phyloP scores from a whole-genome alignment of 2,888 invertebrate genomes.

The Herminia tarsipennalis region DNA sequence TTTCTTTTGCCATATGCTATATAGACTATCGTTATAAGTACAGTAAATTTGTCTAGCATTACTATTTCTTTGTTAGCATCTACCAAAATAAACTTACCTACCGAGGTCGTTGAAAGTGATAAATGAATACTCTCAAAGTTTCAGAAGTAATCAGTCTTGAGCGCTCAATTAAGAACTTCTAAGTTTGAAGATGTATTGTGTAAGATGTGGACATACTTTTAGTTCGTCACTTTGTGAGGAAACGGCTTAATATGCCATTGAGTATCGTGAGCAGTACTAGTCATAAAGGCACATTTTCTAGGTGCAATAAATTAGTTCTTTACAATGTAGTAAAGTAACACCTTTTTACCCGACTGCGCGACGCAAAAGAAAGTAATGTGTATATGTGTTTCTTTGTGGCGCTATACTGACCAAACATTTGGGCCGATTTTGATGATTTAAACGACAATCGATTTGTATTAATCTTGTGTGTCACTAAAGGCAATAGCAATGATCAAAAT shows the following conservation, averaged over 20 bases:
- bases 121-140: slow-evolving; percentile 10
- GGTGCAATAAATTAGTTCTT: too few relatives aligned
- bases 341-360: too few relatives aligned
- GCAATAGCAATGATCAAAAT: too few relatives aligned
- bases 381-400: too few relatives aligned
- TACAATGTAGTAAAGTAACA: too few relatives aligned
- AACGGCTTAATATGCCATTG: not conserved
- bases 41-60: slow-evolving; percentile 1
- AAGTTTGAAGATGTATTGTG: slow-evolving; percentile 7
- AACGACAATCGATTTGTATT: too few relatives aligned
- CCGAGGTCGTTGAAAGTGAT: slow-evolving; percentile 8
- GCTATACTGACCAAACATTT: too few relatives aligned
- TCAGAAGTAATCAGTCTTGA: slow-evolving; percentile 11
- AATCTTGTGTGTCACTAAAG: too few relatives aligned
- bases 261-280: too few relatives aligned
- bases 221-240: not conserved
- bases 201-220: not conserved
- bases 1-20: slow-evolving; percentile 1
- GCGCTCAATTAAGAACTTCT: slow-evolving; percentile 10
- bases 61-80: not conserved
- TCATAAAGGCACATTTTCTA: too few relatives aligned
- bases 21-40: not conserved
- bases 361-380: too few relatives aligned
- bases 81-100: slow-evolving; percentile 8
- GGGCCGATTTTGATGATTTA: too few relatives aligned